A percentile compares a stretch with the other conserved stretches of the same genome.
phyloP scores from a whole-genome alignment of 2,113 vertebrate genomes.

The Ictalurus furcatus region DNA sequence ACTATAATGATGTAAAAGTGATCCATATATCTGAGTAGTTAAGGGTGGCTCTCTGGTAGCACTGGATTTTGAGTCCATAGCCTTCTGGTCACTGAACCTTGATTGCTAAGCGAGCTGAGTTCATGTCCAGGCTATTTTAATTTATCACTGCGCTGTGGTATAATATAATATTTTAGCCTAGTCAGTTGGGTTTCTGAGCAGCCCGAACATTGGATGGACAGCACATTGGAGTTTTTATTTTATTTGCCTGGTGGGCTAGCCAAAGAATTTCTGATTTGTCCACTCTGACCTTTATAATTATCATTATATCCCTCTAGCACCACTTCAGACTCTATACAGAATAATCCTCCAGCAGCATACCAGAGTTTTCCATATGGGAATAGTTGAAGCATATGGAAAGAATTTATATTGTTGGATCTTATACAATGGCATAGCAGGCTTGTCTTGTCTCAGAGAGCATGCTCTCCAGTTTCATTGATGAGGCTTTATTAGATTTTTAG shows the following conservation, averaged over 20 bases:
- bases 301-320: not conserved
- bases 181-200: not conserved
- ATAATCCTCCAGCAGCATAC: not conserved
- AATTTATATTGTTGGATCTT: constrained; percentile 25
- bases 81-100: not conserved
- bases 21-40: not conserved
- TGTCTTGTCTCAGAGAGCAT: not conserved
- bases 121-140: not conserved
- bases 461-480: not conserved
- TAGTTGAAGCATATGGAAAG: not conserved
- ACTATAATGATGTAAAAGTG: not conserved
- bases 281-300: not conserved
- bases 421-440: not conserved
- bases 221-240: not conserved
- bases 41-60: not conserved
- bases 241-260: not conserved
- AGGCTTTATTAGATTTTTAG: not conserved
- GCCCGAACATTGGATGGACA: not conserved
- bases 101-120: not conserved
- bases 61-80: not conserved
- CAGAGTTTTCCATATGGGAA: not conserved
- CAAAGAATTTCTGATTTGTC: not conserved
- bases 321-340: not conserved
- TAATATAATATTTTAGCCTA: not conserved
- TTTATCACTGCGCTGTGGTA: not conserved